Conservation (phyloP, 2,888 invertebrate genomes). For the Cosmia trapezina region DNA sequence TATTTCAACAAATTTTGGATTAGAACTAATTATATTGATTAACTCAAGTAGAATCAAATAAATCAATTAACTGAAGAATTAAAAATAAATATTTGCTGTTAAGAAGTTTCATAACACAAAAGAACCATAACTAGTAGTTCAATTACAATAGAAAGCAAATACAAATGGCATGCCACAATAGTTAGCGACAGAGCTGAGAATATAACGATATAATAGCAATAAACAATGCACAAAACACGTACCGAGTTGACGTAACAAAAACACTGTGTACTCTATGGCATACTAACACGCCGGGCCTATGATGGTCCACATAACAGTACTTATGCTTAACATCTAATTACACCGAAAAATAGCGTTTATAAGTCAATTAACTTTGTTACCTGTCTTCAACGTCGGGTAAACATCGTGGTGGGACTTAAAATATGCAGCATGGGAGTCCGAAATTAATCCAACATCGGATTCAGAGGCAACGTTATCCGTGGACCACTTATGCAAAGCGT, state of each 20-base stretch:
- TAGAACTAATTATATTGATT: slow-evolving; percentile 3
- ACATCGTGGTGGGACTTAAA: slow-evolving; percentile 82
- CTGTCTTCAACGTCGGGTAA: slow-evolving; percentile 83
- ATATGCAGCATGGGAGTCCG: slow-evolving; percentile 71
- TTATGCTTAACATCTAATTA: slow-evolving; percentile 38
- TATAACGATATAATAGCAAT: slow-evolving; percentile 47
- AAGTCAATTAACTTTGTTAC: slow-evolving; percentile 69
- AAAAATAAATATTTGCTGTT: background rate
- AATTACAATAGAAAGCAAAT: slow-evolving; percentile 46
- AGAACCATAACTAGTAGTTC: slow-evolving; percentile 18
- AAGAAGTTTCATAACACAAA: background rate
- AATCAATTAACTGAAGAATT: background rate
- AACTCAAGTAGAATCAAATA: background rate
- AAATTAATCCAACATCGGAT: slow-evolving; percentile 64
- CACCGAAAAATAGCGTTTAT: slow-evolving; percentile 27
- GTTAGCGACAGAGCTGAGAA: slow-evolving; percentile 57
- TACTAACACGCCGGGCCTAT: slow-evolving; percentile 70
- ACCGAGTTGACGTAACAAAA: slow-evolving; percentile 69
- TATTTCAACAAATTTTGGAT: slow-evolving; percentile 18
- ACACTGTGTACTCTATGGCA: slow-evolving; percentile 62
- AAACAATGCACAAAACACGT: slow-evolving; percentile 59
- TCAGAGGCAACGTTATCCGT: slow-evolving; percentile 80
- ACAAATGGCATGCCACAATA: slow-evolving; percentile 43
- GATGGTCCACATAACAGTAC: slow-evolving; percentile 71
- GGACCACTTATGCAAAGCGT: slow-evolving; percentile 91